Conservation (phyloP, 2,888 invertebrate genomes). For the Napeogenes sylphis region DNA sequence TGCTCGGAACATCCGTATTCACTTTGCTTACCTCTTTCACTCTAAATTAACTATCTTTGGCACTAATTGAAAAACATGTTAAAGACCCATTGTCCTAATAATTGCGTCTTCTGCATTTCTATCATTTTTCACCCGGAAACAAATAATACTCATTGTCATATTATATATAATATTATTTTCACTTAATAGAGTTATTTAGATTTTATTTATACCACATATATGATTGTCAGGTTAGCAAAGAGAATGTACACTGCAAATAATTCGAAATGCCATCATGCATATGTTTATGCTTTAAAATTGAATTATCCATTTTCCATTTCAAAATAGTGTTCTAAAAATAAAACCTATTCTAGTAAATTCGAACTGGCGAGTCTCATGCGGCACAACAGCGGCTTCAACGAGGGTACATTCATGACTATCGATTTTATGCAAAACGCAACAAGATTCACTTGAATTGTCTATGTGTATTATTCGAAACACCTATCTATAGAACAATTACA, state of each 20-base stretch:
- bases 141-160: no score
- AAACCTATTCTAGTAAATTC: slow-evolving; percentile 59
- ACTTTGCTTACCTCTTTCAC: slow-evolving; percentile 68
- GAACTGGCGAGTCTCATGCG: slow-evolving; percentile 58
- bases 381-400: slow-evolving; percentile 47
- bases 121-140: not conserved
- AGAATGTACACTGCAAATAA: slow-evolving; percentile 6
- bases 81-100: slow-evolving; percentile 34
- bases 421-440: slow-evolving; percentile 78
- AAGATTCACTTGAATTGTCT: slow-evolving; percentile 72
- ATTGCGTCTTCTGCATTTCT: slow-evolving; percentile 25
- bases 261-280: slow-evolving; percentile 17
- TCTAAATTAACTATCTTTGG: slow-evolving; percentile 61
- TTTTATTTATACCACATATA: no score
- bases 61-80: slow-evolving; percentile 61
- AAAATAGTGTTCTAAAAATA: slow-evolving; percentile 57
- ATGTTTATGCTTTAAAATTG: slow-evolving; percentile 40
- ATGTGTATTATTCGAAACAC: slow-evolving; percentile 54
- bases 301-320: slow-evolving; percentile 45
- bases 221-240: no score
- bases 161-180: no score
- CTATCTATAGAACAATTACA: slow-evolving; percentile 67
- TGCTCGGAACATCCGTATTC: slow-evolving; percentile 36
- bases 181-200: no score
- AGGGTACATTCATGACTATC: slow-evolving; percentile 73